phyloP scores from a whole-genome alignment of 2,888 invertebrate species.

The Drosophila merina region DNA sequence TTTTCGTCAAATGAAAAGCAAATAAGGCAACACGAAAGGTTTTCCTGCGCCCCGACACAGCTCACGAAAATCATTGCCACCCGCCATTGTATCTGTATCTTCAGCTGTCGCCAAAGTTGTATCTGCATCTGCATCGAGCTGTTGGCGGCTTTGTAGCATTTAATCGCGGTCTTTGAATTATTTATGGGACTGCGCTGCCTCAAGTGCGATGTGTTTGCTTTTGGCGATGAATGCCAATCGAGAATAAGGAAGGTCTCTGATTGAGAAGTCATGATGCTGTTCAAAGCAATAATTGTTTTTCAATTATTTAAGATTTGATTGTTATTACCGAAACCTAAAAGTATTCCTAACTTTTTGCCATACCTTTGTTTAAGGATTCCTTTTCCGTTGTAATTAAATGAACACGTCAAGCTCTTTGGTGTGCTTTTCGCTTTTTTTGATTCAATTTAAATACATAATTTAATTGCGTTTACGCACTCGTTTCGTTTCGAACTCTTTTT shows the following conservation, averaged over 20 bases:
- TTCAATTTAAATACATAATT: constrained; percentile 21
- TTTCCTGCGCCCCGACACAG: constrained; percentile 5
- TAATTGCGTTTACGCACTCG: constrained; percentile 9
- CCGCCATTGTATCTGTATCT: constrained; percentile 6
- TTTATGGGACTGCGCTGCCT: constrained; percentile 22
- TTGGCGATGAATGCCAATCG: constrained; percentile 38
- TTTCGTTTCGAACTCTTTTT: constrained; percentile 19
- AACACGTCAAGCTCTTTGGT: background rate
- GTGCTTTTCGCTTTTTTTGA: background rate
- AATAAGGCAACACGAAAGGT: constrained; percentile 34
- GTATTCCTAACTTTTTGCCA: too few relatives aligned
- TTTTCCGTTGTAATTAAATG: background rate
- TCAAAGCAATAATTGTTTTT: background rate
- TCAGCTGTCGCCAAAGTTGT: constrained; percentile 26
- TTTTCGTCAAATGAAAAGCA: constrained; percentile 32
- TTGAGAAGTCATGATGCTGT: constrained; percentile 30
- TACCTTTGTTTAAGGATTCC: too few relatives aligned
- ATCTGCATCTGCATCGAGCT: constrained; percentile 34
- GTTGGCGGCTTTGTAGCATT: constrained; percentile 22
- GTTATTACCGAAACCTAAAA: too few relatives aligned
- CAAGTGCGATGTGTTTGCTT: constrained; percentile 36
- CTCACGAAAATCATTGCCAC: constrained; percentile 38
- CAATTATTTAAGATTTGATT: background rate
- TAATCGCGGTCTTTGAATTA: constrained; percentile 43
- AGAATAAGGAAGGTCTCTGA: constrained; percentile 28